phyloP scores from a whole-genome alignment of 2,888 invertebrate genomes.

The Pteria penguin region DNA sequence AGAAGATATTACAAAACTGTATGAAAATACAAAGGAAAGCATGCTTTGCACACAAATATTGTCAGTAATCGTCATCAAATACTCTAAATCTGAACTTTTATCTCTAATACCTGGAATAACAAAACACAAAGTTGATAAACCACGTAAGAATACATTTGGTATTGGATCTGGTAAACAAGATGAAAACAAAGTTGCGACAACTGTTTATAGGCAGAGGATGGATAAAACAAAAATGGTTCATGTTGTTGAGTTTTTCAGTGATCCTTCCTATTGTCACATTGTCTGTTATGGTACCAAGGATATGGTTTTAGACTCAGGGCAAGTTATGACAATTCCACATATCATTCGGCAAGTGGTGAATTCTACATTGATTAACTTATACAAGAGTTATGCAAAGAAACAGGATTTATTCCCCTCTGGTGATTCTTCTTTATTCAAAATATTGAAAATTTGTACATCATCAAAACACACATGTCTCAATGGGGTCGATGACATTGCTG shows the following conservation, averaged over 20 bases:
- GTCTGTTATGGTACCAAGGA: conserved; percentile 5
- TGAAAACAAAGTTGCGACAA: not conserved
- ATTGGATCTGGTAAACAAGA: not conserved
- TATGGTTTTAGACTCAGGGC: conserved; percentile 7
- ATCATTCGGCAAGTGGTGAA: conserved; percentile 4
- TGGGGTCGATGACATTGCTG: not conserved
- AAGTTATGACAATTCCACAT: conserved; percentile 10
- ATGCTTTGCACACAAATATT: conserved; percentile 1
- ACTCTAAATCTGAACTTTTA: conserved; percentile 4
- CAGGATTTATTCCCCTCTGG: not conserved
- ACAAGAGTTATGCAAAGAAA: not conserved
- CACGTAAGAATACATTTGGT: not conserved
- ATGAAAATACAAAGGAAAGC: not conserved
- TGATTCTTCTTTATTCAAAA: not conserved
- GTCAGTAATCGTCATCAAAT: not conserved
- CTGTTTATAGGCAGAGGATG: conserved; percentile 5
- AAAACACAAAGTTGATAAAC: conserved; percentile 1
- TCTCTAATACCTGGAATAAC: conserved; percentile 1
- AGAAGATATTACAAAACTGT: not conserved
- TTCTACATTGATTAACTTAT: not conserved
- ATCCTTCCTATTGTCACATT: conserved; percentile 10
- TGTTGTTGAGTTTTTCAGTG: conserved; percentile 1
- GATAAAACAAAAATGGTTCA: conserved; percentile 13
- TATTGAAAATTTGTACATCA: conserved; percentile 12
- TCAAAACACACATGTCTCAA: conserved; percentile 8